Conservation (phyloP, 2,797 vertebrate genomes). For the Gymnocypris eckloni region DNA sequence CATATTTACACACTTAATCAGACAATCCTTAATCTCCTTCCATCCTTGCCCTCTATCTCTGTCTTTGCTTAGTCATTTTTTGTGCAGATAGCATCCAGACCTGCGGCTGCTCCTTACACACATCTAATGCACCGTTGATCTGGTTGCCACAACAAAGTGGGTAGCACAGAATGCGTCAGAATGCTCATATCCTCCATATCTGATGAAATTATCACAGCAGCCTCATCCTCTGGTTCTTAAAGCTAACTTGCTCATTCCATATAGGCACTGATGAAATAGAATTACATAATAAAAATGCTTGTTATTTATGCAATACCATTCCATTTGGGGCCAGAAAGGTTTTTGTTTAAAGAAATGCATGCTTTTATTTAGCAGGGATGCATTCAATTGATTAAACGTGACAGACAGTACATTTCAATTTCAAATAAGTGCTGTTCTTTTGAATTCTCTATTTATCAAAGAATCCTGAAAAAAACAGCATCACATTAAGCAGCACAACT, state of each 20-base stretch:
- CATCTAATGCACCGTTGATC: background rate
- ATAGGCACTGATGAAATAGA: background rate
- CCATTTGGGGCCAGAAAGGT: background rate
- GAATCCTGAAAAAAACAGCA: background rate
- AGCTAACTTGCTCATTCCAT: background rate
- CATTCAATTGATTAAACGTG: background rate
- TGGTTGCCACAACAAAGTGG: slow-evolving; percentile 34
- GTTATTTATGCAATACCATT: background rate
- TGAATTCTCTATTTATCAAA: background rate
- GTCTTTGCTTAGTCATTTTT: background rate
- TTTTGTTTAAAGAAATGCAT: background rate
- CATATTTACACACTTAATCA: background rate
- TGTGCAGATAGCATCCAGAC: background rate
- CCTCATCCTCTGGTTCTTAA: background rate
- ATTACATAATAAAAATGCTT: background rate
- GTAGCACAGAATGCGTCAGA: background rate
- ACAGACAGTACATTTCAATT: background rate
- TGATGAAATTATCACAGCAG: background rate
- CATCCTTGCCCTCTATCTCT: background rate
- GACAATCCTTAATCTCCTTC: background rate
- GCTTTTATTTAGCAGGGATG: background rate
- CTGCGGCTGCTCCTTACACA: slow-evolving; percentile 5
- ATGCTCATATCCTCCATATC: background rate
- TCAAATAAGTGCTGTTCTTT: background rate
- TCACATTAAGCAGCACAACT: background rate